A percentile compares a stretch with the other conserved stretches of the same genome.
phyloP scores from a whole-genome alignment of 1,140 invertebrate genomes.

The Catajapyx aquilonaris region DNA sequence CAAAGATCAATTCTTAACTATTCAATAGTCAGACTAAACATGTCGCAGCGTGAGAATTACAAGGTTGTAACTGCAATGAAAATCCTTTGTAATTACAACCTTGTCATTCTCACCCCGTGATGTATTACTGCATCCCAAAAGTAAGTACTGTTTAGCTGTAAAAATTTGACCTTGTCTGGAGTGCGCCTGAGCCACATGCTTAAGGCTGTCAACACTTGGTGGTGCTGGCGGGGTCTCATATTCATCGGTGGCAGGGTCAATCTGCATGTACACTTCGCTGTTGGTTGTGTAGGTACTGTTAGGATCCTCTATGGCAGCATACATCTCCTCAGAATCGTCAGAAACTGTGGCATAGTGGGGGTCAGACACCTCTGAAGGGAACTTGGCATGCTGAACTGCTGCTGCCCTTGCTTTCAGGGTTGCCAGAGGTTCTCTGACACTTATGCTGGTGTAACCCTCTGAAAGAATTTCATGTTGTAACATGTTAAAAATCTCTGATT shows the following conservation, averaged over 20 bases:
- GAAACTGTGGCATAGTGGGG: constrained; percentile 64
- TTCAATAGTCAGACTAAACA: too few species aligned
- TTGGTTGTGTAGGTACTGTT: constrained; percentile 48
- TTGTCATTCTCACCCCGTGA: too few species aligned
- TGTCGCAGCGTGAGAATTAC: too few species aligned
- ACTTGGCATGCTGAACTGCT: constrained; percentile 23
- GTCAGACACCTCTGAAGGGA: constrained; percentile 28
- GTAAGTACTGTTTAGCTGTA: too few species aligned
- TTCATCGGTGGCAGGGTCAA: too few species aligned
- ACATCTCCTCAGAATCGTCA: constrained; percentile 75
- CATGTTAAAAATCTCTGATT: too few species aligned
- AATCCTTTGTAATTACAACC: too few species aligned
- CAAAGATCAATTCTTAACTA: too few species aligned
- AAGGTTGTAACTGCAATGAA: too few species aligned
- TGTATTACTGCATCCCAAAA: too few species aligned
- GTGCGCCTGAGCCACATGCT: constrained; percentile 36
- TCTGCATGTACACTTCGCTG: constrained; percentile 75
- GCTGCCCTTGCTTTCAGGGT: constrained; percentile 37
- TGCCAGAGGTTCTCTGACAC: constrained; percentile 62
- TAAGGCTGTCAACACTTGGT: constrained; percentile 33
- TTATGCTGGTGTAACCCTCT: constrained; percentile 80
- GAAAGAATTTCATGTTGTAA: too few species aligned
- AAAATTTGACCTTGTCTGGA: constrained; percentile 48
- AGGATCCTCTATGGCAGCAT: constrained; percentile 65
- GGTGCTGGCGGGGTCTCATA: constrained; percentile 26